These are phyloP conservation scores for Zaprionus camerounensis DNA, from an alignment of 1,140 invertebrate species.

Conservation along the genomic window DNA sequence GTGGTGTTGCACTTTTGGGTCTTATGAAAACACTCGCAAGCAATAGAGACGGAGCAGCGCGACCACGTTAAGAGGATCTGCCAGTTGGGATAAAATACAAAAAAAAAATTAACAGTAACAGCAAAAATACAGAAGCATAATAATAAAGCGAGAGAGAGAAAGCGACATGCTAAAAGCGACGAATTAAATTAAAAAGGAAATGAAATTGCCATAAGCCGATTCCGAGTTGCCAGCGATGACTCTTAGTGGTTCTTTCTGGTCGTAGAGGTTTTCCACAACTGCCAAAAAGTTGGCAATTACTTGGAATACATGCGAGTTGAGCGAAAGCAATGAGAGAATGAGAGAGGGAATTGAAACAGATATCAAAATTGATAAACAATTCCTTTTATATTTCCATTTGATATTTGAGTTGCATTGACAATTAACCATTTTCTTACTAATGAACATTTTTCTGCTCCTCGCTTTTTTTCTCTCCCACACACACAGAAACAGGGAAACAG, in stretches of 20 bases:
- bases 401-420: neutral
- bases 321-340: neutral
- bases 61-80: conserved; percentile 70
- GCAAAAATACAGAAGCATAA: conserved; percentile 35
- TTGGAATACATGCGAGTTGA: neutral
- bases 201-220: conserved; percentile 56
- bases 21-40: conserved; percentile 44
- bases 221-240: conserved; percentile 9
- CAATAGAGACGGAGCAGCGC: conserved; percentile 34
- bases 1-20: conserved; percentile 62
- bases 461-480: conserved; percentile 25
- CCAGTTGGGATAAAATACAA: conserved; percentile 12
- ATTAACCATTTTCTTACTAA: conserved; percentile 23
- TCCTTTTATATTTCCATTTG: neutral
- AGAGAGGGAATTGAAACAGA: neutral
- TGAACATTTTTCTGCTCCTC: conserved; percentile 32
- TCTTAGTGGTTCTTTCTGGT: conserved; percentile 20
- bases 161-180: conserved; percentile 40
- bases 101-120: conserved; percentile 35
- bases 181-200: conserved; percentile 79
- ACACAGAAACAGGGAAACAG: conserved; percentile 1
- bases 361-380: neutral
- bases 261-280: neutral
- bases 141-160: conserved; percentile 48
- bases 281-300: neutral